Conservation (phyloP, 2,797 vertebrate genomes). For the Peromyscus nudipes region DNA sequence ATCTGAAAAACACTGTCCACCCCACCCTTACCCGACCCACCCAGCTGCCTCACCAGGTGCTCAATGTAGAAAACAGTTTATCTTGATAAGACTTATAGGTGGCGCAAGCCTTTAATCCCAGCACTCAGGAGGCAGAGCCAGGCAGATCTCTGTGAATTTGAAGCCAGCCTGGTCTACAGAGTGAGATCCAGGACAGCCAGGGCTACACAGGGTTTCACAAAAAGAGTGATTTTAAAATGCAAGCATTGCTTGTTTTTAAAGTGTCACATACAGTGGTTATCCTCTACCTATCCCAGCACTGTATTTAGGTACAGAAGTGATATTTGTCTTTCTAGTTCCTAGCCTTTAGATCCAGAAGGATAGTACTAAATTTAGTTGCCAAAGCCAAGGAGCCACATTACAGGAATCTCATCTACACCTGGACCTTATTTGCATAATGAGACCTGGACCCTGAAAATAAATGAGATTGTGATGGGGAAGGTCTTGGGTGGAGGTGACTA, state of each 20-base stretch:
- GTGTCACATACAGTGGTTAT: background rate
- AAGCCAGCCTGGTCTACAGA: background rate
- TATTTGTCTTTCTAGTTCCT: background rate
- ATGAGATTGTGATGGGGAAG: background rate
- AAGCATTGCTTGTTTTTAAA: background rate
- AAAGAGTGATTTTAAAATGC: constrained; percentile 31
- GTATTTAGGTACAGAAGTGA: background rate
- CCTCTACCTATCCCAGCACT: background rate
- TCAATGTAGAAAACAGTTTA: constrained; percentile 4
- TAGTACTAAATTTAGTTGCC: background rate
- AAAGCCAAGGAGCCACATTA: background rate
- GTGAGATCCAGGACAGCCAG: background rate
- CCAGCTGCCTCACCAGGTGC: background rate
- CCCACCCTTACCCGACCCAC: background rate
- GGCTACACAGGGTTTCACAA: background rate
- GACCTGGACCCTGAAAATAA: background rate
- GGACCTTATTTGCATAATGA: background rate
- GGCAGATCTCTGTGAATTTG: too few relatives aligned
- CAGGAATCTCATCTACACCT: background rate
- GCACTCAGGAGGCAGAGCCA: too few relatives aligned
- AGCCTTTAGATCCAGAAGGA: constrained; percentile 29
- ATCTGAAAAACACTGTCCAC: background rate
- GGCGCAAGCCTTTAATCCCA: too few relatives aligned
- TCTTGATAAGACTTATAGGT: constrained; percentile 31
- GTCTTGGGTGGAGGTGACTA: background rate